Evolutionary conservation across 2,113 vertebrate species (phyloP), one percentile per base, ranked within the genome.

Genomic region (Bagarius yarrelli): DNA sequence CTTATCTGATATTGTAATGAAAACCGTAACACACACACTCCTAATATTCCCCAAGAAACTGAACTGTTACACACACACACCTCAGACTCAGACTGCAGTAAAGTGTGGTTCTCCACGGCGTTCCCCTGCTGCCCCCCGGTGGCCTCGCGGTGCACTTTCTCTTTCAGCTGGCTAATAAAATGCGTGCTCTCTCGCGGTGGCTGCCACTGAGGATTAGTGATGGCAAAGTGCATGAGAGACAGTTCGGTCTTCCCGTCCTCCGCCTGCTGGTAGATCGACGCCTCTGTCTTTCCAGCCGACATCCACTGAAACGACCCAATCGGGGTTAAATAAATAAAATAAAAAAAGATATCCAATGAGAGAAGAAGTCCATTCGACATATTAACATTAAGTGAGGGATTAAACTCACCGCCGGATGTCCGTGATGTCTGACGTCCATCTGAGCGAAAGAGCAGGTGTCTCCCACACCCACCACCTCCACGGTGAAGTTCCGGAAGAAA

Each of bases 381-480:
- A 3, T 23, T 67, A 14, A 40, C 12, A 8, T 9, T 23, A 66
- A n/a, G 1, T 23, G 4, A 18, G 1, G 5, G 16, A 4, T 52
- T 64, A 34, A n/a, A 78, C 91, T 91, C 92, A 98, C 98, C 88
- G 96, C 95, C 0, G 98, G 98, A 86, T 99, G 96, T 67, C 98
- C 98, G 0, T 99, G 98, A 86, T 98, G 97, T 53, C 98, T 95
- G 83, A 99, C 96, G 0, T 99, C 97, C 98, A 99, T 99, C 92
- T 99, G 98, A 56, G 98, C 97, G 12, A 99, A 99, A 56, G 98
- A 99, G 86, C 97, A 99, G 69, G 96, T 99, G 88, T 99, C 98
- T 0, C 98, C 98, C 13, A 98, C 98, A 0, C 98, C 97, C 9
- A 98, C 92, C 30, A 99, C 98, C 90, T 98, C 98, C 82, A 99